Evolutionary conservation across 92 coral and sea anemone species (phyloP).

Genomic region (Porites cylindrica): DNA sequence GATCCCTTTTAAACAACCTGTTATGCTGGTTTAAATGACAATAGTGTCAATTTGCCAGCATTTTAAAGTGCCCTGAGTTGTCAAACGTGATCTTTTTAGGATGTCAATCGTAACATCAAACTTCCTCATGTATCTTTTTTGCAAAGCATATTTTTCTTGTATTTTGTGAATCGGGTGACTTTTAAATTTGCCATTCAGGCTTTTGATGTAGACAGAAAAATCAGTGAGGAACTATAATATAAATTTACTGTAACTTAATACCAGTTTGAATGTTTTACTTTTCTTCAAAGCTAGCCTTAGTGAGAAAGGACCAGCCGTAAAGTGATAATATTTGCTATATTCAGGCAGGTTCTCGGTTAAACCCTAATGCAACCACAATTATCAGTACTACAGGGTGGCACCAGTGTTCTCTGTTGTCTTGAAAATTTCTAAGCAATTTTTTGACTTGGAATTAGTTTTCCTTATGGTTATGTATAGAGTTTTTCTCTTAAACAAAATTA

Average conservation of each 20-base stretch:
- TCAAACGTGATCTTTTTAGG: not conserved
- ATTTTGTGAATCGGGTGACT: not conserved
- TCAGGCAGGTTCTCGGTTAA: not conserved
- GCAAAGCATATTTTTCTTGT: no score
- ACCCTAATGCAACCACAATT: not conserved
- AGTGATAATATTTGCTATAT: not conserved
- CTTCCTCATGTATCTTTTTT: not conserved
- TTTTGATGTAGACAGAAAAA: no score
- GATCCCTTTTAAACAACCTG: slow-evolving; percentile 12
- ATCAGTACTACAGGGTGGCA: not conserved
- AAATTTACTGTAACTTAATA: not conserved
- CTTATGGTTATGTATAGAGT: no score
- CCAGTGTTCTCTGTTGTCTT: not conserved
- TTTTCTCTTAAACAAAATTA: no score
- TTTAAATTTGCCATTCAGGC: not conserved
- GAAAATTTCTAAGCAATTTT: not conserved
- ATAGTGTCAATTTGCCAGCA: slow-evolving; percentile 46
- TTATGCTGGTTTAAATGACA: not conserved
- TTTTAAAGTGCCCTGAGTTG: not conserved
- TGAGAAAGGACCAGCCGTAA: slow-evolving; percentile 7
- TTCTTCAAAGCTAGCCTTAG: not conserved
- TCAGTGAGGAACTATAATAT: not conserved
- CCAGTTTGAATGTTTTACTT: not conserved
- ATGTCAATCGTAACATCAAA: no score
- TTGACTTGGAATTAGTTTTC: not conserved